phyloP scores from a whole-genome alignment of 2,888 invertebrate species.

The Platypus cylindrus region DNA sequence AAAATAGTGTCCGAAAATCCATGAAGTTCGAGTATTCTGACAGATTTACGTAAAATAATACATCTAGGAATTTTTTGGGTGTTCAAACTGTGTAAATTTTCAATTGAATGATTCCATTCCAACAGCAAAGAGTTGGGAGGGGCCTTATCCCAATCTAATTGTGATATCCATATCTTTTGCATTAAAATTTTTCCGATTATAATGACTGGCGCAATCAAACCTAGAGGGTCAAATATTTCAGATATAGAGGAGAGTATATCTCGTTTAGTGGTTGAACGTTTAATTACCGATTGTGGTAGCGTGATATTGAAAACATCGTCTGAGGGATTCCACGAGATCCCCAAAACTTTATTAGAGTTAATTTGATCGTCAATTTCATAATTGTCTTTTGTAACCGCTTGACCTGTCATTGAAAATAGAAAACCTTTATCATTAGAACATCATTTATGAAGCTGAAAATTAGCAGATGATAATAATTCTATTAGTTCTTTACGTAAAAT shows the following conservation, averaged over 20 bases:
- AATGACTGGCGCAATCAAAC: conserved; percentile 8
- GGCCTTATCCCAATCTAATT: neutral
- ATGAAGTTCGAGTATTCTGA: conserved; percentile 1
- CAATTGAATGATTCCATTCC: neutral
- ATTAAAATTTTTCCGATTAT: neutral
- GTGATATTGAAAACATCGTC: too few species aligned
- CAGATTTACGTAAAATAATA: neutral
- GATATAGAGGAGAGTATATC: conserved; percentile 10
- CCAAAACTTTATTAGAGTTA: conserved; percentile 4
- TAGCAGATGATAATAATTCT: too few species aligned
- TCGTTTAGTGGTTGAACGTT: conserved; percentile 1
- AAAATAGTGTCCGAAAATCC: conserved; percentile 7
- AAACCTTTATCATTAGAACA: too few species aligned
- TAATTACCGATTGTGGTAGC: too few species aligned
- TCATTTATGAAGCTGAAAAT: too few species aligned
- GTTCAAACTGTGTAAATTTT: neutral
- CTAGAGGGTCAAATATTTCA: conserved; percentile 15
- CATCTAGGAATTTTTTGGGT: neutral
- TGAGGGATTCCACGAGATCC: conserved; percentile 4
- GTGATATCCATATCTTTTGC: neutral
- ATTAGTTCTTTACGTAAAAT: too few species aligned
- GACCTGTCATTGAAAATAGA: too few species aligned
- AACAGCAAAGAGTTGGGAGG: neutral
- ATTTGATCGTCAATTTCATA: neutral
- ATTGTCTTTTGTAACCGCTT: too few species aligned